Conservation (phyloP, 2,888 invertebrate species). For the Tetrapedia diversipes region DNA sequence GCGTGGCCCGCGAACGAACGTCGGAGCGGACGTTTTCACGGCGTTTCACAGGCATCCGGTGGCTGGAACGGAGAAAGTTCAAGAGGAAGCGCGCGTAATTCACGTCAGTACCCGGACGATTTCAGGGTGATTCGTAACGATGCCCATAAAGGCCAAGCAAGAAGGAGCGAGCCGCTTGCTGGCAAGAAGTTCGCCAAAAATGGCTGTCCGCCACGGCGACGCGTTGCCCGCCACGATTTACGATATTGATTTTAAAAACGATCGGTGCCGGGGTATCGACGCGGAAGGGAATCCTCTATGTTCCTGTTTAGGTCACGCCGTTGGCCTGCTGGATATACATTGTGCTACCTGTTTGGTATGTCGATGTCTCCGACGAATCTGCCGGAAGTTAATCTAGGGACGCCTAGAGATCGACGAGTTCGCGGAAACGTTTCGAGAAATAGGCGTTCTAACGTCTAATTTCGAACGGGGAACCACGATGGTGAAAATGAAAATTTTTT, state of each 20-base stretch:
- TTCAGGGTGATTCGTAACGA: conserved; percentile 70
- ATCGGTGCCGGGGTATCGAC: conserved; percentile 31
- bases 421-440: too few species aligned
- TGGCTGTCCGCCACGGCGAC: conserved; percentile 39
- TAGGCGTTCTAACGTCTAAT: too few species aligned
- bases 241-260: conserved; percentile 54
- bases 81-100: conserved; percentile 54
- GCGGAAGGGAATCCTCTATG: conserved; percentile 20
- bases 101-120: conserved; percentile 54
- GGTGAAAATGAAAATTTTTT: too few species aligned
- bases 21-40: conserved; percentile 43
- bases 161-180: conserved; percentile 10
- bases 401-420: too few species aligned
- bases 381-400: too few species aligned
- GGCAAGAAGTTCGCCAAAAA: conserved; percentile 54
- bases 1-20: conserved; percentile 42
- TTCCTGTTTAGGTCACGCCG: conserved; percentile 2
- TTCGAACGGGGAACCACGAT: too few species aligned
- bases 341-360: too few species aligned
- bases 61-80: conserved; percentile 50
- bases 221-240: conserved; percentile 49
- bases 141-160: conserved; percentile 64
- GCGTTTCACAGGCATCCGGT: conserved; percentile 44
- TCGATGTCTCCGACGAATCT: too few species aligned
- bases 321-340: neutral